Base-by-base conservation (phyloP, 1,140 invertebrate species). In the Colletes gigas region DNA sequence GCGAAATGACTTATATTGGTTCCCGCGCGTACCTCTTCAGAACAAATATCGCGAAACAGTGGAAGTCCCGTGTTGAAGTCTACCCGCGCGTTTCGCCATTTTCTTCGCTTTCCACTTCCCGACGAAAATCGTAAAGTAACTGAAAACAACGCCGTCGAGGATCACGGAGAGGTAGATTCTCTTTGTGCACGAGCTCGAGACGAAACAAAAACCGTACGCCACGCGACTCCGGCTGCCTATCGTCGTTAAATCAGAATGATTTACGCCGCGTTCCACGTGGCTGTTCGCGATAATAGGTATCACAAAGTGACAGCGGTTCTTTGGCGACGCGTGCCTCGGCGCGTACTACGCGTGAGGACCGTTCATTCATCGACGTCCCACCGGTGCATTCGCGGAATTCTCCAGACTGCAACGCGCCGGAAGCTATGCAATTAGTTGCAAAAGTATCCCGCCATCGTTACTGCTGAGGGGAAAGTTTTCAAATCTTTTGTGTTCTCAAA, bases 351-450 rank as follows among this genome's bases (percentile, higher is more conserved):
- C 10, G 39, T n/a, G 21, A 17, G 77, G 69, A 78, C 77, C 55
- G 77, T 78, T 78, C 77, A 78, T 78, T 78, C 77, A 65, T 78
- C 77, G 77, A 73, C 12, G 77, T 78, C 77, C 47, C 39, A 4
- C 0, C 57, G 17, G 7, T 4, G 30, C 54, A 73, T 65, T 73
- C 68, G 41, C 69, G 10, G 12, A 50, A 78, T 73, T 72, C 77
- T 72, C 47, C 19, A 0, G 19, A 50, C 59, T 12, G 76, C 19
- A 55, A 55, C 69, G 17, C 68, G 50, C n/a, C 30, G 39, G 30
- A 39, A 47, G 30, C 47, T 9, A 47, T 21, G 62, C 44, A 47
- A 9, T 47, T 47, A 9, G 44, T 6, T 47, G 44, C 44, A 47
- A 47, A 47, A 47, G 44, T 47, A 47, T 47, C 44, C 44, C 6